Conservation (phyloP, 2,113 vertebrate species). For the Leucopsar rothschildi region DNA sequence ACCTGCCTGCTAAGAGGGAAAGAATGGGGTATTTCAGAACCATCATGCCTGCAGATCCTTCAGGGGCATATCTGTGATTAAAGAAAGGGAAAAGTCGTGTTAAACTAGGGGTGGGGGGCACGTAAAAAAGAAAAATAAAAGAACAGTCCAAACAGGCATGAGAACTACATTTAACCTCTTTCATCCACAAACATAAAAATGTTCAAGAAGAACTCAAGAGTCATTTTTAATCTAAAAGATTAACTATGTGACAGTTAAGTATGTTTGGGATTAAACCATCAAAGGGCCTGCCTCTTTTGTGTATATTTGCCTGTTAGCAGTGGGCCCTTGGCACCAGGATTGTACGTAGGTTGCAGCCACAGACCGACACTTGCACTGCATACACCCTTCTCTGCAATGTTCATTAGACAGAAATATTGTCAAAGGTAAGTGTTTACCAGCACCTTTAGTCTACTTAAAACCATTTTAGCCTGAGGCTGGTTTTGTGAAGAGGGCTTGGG, state of each 20-base stretch:
- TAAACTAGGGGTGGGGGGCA: not conserved
- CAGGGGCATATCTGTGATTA: not conserved
- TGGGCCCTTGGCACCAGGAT: slow-evolving; percentile 25
- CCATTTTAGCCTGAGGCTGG: slow-evolving; percentile 12
- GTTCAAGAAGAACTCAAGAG: slow-evolving; percentile 31
- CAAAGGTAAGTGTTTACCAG: slow-evolving; percentile 58
- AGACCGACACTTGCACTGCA: not conserved
- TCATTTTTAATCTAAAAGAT: slow-evolving; percentile 49
- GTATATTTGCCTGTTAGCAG: slow-evolving; percentile 23
- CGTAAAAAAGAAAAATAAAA: not conserved
- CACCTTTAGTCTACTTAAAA: slow-evolving; percentile 34
- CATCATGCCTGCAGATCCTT: not conserved
- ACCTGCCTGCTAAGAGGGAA: not conserved
- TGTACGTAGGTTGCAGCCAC: not conserved
- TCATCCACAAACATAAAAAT: slow-evolving; percentile 23
- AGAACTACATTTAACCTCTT: slow-evolving; percentile 31
- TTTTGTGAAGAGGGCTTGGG: not conserved
- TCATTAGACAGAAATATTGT: slow-evolving; percentile 54
- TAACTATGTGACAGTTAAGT: slow-evolving; percentile 47
- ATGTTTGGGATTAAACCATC: slow-evolving; percentile 55
- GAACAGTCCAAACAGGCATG: not conserved
- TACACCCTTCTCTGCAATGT: slow-evolving; percentile 33
- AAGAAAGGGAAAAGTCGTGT: slow-evolving; percentile 1
- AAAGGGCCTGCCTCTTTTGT: slow-evolving; percentile 44
- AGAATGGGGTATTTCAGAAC: not conserved